Evolutionary conservation across 1,140 invertebrate genomes (phyloP), one percentile per base, ranked within the genome.

Genomic region (Microplitis demolitor): DNA sequence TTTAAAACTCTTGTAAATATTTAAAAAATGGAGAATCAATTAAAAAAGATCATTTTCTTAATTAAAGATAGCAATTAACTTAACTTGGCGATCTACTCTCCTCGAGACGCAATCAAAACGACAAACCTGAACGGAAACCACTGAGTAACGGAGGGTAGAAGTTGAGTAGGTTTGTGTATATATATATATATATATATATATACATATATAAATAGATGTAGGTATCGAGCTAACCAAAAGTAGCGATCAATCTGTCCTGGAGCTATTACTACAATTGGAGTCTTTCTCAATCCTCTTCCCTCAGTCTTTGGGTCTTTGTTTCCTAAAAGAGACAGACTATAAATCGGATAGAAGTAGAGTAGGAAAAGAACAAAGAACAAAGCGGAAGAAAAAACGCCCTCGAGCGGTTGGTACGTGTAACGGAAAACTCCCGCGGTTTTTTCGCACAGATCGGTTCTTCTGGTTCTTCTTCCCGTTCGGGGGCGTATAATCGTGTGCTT

Each of bases 401-500:
- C 31, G 39, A 50, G 66, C 66, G 24, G 9, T 8, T 67, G 34
- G 39, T 34, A 67, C 66, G 66, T 53, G 66, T 50, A 64, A 16
- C 66, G 66, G 66, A 67, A 56, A 50, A 50, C 66, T 67, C 37
- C 37, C 33, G 66, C 51, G 66, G 66, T 67, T 67, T 67, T 45
- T 67, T 66, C 63, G 63, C 63, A n/a, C 39, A 66, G 63, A 66
- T 66, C 63, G 45, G 63, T 39, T 45, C 37, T 24, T 24, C 3
- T 58, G 56, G 16, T 16, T 66, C 37, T 61, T 24, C 53, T 56
- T 24, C 8, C 53, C 24, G 73, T 71, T 75, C 66, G 63, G 61
- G 64, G 66, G 24, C 11, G 66, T 76, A 79, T 80, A 80, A 80
- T 80, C 79, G 79, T 61, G 73, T 71, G 77, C 77, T 75, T 79